Conservation (phyloP, 1,140 invertebrate species). For the Dendrolimus punctatus region DNA sequence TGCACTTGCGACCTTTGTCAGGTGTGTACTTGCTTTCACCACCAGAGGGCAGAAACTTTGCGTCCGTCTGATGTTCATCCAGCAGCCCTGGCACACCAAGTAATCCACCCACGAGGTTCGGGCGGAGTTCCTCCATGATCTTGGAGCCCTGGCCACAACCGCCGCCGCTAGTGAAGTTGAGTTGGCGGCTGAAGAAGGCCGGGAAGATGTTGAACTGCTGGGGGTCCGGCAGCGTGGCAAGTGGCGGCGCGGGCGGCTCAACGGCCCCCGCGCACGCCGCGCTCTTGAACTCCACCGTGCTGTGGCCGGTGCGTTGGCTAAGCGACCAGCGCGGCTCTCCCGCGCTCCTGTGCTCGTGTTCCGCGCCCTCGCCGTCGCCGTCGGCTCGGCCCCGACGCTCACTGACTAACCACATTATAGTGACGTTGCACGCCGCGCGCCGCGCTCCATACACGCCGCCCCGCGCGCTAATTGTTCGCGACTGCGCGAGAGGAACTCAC, state of each 20-base stretch:
- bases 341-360: constrained; percentile 43
- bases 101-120: constrained; percentile 83
- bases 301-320: constrained; percentile 58
- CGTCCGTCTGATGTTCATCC: constrained; percentile 81
- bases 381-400: constrained; percentile 64
- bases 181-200: constrained; percentile 88
- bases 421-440: constrained; percentile 41
- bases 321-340: constrained; percentile 55
- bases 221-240: constrained; percentile 72
- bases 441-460: constrained; percentile 39
- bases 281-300: constrained; percentile 72
- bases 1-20: constrained; percentile 80
- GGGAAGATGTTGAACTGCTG: constrained; percentile 93
- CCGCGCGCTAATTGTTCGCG: constrained; percentile 66
- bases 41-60: constrained; percentile 66
- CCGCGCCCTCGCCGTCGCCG: constrained; percentile 45
- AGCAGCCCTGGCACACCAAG: constrained; percentile 83
- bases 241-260: constrained; percentile 75
- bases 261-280: constrained; percentile 70
- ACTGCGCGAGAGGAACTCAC: constrained; percentile 55
- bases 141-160: constrained; percentile 80
- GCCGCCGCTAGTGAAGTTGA: constrained; percentile 81
- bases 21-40: constrained; percentile 69
- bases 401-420: constrained; percentile 69
- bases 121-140: constrained; percentile 88